Base-by-base conservation (phyloP, 2,113 vertebrate genomes). In the Okapia johnstoni region DNA sequence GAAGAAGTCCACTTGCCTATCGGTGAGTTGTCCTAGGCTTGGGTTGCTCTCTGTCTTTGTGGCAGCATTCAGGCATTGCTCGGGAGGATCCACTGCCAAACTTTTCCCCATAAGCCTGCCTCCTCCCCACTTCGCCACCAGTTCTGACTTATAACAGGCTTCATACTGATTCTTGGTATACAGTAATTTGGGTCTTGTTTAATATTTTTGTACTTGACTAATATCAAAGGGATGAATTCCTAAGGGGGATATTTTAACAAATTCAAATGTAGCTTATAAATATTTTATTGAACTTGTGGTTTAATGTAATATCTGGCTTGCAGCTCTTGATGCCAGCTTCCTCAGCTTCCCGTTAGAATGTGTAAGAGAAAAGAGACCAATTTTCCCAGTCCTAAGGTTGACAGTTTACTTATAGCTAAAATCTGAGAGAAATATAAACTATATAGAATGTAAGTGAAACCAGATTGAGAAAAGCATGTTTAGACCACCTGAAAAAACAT, bases 261-360 rank as follows among this genome's bases (percentile, higher is more conserved):
- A 95, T 95, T 98, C 60, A 97, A 91, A 90, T 79, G 25, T 6
- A 79, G 17, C 48, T 95, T 88, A 77, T 95, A 94, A 90, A 96
- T 96, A 94, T 90, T 97, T 96, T 83, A 97, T 95, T 92, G 7
- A 90, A 48, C 40, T 93, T 93, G 23, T 85, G 60, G 90, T 79
- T 96, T 79, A 94, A 85, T 85, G 17, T 97, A 85, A 61, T 85
- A 96, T 48, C 36, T 93, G 54, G n/a, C 58, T 95, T 86, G 16
- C 25, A 55, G 28, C 7, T 84, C 80, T 73, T 85, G 26, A 60
- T 93, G 23, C 54, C 3, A 43, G 19, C 36, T 85, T 70, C 25
- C 66, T 10, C 36, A 84, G 43, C 23, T 63, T 97, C 15, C 43
- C 36, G 46, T 89, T 92, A 84, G 26, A 96, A 54, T 48, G 60